Base-by-base conservation (phyloP, 2,797 vertebrate genomes). In the Telmatherina bonti region DNA sequence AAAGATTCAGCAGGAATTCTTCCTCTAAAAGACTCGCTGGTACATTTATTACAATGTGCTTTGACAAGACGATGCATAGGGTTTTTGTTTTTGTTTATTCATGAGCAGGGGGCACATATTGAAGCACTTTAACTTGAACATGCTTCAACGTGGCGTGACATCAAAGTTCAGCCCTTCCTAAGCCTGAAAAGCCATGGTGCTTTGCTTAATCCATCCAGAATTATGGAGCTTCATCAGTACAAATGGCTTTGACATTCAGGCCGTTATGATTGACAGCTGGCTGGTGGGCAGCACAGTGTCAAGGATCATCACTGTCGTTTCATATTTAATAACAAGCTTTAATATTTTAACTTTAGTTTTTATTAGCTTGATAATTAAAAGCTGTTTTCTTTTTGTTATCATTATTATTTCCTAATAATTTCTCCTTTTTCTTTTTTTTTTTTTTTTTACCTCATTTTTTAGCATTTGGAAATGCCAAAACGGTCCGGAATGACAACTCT, bases 391-490 rank as follows among this genome's bases (percentile, higher is more conserved):
- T n/a, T n/a, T n/a, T n/a, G n/a, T n/a, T n/a, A n/a, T n/a, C n/a
- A n/a, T n/a, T n/a, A n/a, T n/a, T n/a, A n/a, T n/a, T n/a, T n/a
- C n/a, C n/a, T 33, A 1, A 18, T 7, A 16, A 2, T 29, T 54
- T 45, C 22, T 12, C 38, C 36, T 13, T 4, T 18, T 52, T 18
- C 65, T 29, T 18, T 20, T 26, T 45, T 24, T 9, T 24, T 18
- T 88, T 29, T 64, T 68, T 76, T 10, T 60, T 67, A 43, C 38
- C 15, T 43, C 9, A 38, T 13, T 35, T 75, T 91, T 68, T 84
- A 99, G 98, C 98, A 74, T 99, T 99, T 92, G 98, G 98, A 92
- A 99, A 99, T 83, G 98, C 98, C 77, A 99, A 99, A 94, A 99
- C 98, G 5, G 94, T 98, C 76, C 94, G 97, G 87, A 99, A 99